These are phyloP conservation scores for Melanotaenia parkinsoni DNA, from an alignment of 2,797 vertebrate genomes.

Conservation along the genomic window DNA sequence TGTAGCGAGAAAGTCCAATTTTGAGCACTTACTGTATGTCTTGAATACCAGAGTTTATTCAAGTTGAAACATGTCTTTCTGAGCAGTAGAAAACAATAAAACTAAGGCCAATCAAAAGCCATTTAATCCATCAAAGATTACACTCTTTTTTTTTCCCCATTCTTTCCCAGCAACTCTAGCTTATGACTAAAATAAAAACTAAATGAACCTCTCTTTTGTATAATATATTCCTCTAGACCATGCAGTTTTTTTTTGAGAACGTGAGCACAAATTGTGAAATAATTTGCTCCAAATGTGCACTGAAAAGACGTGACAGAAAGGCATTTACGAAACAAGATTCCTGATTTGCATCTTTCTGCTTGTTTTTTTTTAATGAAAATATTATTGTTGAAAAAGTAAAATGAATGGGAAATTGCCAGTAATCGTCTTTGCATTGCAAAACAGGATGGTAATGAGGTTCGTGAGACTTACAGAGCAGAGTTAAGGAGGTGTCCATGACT, in stretches of 20 bases:
- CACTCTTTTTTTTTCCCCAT: background rate
- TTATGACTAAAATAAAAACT: background rate
- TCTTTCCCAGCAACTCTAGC: conserved; percentile 10
- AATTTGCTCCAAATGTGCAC: conserved; percentile 54
- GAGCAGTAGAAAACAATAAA: background rate
- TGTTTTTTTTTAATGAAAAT: conserved; percentile 18
- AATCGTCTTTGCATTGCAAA: conserved; percentile 26
- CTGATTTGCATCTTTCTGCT: conserved; percentile 22
- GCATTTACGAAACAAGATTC: conserved; percentile 12
- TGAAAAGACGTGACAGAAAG: conserved; percentile 12
- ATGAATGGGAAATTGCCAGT: conserved; percentile 2
- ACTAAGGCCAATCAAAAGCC: background rate
- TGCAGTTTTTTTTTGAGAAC: conserved; percentile 19
- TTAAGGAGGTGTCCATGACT: conserved; percentile 57
- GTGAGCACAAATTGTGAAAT: conserved; percentile 15
- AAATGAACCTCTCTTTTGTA: conserved; percentile 26
- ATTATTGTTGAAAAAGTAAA: conserved; percentile 1
- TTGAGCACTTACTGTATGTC: background rate
- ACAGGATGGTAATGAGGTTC: conserved; percentile 46
- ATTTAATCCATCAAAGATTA: conserved; percentile 41
- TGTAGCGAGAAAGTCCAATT: conserved; percentile 2
- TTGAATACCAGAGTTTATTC: conserved; percentile 9
- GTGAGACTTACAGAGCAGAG: conserved; percentile 53
- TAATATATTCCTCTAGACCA: conserved; percentile 19
- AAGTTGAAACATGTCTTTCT: conserved; percentile 29